phyloP scores from a whole-genome alignment of 2,797 vertebrate genomes.

The Megalops cyprinoides region DNA sequence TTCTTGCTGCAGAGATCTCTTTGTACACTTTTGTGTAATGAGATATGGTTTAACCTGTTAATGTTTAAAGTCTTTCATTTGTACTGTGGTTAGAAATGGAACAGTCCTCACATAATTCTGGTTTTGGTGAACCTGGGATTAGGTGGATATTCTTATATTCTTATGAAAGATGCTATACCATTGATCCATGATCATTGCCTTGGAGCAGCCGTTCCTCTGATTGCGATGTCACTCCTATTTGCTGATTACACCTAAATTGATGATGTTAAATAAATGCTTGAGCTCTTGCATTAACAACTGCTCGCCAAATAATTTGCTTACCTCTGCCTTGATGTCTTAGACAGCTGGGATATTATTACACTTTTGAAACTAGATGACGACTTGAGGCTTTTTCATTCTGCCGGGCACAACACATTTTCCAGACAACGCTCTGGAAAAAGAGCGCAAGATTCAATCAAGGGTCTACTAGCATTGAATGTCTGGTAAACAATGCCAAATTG shows the following conservation, averaged over 20 bases:
- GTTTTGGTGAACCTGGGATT: no score
- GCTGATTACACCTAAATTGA: not conserved
- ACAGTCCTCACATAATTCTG: no score
- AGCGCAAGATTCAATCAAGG: conserved; percentile 17
- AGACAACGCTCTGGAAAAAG: conserved; percentile 14
- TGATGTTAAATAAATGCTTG: not conserved
- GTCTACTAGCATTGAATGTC: conserved; percentile 2
- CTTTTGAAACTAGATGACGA: not conserved
- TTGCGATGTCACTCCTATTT: not conserved
- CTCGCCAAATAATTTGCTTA: not conserved
- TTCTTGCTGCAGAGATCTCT: not conserved
- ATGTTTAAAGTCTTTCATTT: no score
- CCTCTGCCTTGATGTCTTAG: not conserved
- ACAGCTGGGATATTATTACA: not conserved
- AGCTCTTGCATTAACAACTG: not conserved
- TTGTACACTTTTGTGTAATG: not conserved
- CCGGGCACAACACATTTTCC: conserved; percentile 10
- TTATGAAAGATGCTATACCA: no score
- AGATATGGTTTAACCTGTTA: no score
- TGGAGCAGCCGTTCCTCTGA: not conserved
- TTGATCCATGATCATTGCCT: no score
- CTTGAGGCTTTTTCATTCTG: not conserved
- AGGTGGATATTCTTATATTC: no score
- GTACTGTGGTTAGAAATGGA: no score
- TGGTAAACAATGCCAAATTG: not conserved